These are phyloP conservation scores for Sebastes umbrosus DNA, from an alignment of 2,797 vertebrate species.

Conservation along the genomic window DNA sequence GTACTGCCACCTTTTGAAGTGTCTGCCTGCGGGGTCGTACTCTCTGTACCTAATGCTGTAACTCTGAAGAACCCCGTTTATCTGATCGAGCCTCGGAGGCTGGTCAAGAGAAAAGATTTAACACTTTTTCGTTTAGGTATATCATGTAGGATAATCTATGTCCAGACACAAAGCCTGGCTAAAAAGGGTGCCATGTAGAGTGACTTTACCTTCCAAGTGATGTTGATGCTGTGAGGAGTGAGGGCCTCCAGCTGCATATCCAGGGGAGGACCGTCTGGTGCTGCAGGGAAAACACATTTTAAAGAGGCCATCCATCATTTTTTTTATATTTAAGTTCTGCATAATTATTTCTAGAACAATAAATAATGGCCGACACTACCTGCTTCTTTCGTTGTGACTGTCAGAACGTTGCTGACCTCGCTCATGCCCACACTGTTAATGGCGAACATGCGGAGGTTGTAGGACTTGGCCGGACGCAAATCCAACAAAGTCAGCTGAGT, in stretches of 20 bases:
- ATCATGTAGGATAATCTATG: not conserved
- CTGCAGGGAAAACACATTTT: slow-evolving; percentile 38
- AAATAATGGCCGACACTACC: slow-evolving; percentile 33
- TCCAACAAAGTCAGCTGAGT: slow-evolving; percentile 63
- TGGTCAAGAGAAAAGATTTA: slow-evolving; percentile 12
- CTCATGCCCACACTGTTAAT: slow-evolving; percentile 66
- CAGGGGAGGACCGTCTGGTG: slow-evolving; percentile 68
- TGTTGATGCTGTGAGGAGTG: slow-evolving; percentile 51
- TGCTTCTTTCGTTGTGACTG: slow-evolving; percentile 70
- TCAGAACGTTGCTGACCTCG: slow-evolving; percentile 65
- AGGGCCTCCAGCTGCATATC: slow-evolving; percentile 60
- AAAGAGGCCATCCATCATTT: not conserved
- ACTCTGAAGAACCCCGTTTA: slow-evolving; percentile 61
- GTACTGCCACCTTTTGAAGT: slow-evolving; percentile 42
- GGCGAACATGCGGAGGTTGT: slow-evolving; percentile 69
- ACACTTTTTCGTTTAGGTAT: not conserved
- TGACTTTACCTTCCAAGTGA: slow-evolving; percentile 72
- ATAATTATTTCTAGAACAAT: not conserved
- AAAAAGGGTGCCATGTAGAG: not conserved
- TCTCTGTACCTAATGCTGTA: slow-evolving; percentile 70
- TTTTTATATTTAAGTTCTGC: not conserved
- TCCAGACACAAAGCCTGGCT: not conserved
- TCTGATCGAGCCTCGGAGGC: slow-evolving; percentile 59
- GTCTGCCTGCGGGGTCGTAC: slow-evolving; percentile 14
- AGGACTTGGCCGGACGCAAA: slow-evolving; percentile 63